phyloP scores from a whole-genome alignment of 2,113 vertebrate species.

The Hiodon alosoides region DNA sequence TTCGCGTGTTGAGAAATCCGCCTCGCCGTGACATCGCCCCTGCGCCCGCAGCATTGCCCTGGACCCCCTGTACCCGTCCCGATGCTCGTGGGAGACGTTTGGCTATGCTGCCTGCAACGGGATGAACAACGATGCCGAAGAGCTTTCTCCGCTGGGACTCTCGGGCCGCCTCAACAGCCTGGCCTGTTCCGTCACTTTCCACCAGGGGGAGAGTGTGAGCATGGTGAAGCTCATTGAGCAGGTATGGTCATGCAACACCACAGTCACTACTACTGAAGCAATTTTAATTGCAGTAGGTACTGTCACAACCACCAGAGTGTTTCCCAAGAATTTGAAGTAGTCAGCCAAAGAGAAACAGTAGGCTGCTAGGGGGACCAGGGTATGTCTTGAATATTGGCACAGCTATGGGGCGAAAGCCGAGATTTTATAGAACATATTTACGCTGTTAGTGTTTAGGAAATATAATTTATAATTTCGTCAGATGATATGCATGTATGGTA shows the following conservation, averaged over 20 bases:
- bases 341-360: too few species aligned
- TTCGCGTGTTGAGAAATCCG: background rate
- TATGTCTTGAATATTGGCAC: too few species aligned
- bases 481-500: too few species aligned
- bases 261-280: background rate
- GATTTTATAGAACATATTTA: too few species aligned
- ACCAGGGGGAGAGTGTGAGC: constrained; percentile 91
- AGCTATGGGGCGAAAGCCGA: too few species aligned
- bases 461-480: too few species aligned
- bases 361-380: too few species aligned
- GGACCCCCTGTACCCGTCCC: constrained; percentile 95
- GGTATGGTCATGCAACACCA: constrained; percentile 52
- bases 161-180: constrained; percentile 87
- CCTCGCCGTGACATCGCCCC: background rate
- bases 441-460: too few species aligned
- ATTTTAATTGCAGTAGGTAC: background rate
- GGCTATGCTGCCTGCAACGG: constrained; percentile 81
- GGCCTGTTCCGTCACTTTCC: constrained; percentile 87
- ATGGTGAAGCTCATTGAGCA: constrained; percentile 95
- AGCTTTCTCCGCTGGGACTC: constrained; percentile 78
- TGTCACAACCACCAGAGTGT: background rate
- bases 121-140: constrained; percentile 64
- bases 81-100: constrained; percentile 96
- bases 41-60: constrained; percentile 75
- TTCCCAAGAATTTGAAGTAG: too few species aligned